A percentile compares a stretch with the other conserved stretches of the same genome.
Conservation (phyloP, 2,113 vertebrate genomes). For the Gobiocypris rarus region DNA sequence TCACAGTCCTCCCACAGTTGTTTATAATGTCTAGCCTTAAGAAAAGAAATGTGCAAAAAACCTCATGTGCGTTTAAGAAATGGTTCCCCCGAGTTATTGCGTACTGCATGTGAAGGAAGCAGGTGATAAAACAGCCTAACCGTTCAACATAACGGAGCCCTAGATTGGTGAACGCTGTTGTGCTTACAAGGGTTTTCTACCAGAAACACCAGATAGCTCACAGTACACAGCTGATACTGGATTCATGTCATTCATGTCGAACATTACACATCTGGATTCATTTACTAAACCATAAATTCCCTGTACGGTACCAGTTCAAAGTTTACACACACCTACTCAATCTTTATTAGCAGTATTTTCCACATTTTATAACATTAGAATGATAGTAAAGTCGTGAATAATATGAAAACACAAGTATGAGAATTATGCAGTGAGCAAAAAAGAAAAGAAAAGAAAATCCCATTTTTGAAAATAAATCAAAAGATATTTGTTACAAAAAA, state of each 20-base stretch:
- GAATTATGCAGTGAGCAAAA: no score
- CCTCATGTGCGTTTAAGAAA: neutral
- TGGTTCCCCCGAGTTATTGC: neutral
- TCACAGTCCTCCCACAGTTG: neutral
- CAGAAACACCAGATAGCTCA: slow-evolving; percentile 1
- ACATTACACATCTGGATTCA: neutral
- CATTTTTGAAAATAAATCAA: no score
- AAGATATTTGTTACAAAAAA: no score
- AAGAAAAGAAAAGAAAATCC: no score
- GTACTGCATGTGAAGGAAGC: neutral
- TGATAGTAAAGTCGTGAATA: no score
- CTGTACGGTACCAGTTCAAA: neutral
- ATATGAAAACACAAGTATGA: no score
- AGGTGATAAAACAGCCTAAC: neutral
- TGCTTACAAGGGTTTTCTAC: neutral
- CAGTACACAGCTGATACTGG: neutral
- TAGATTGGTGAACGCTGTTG: neutral
- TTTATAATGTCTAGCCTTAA: neutral
- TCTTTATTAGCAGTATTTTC: neutral
- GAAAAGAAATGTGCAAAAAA: neutral
- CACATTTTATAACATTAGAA: no score
- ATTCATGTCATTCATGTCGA: neutral
- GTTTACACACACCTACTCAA: neutral
- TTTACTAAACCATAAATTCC: neutral
- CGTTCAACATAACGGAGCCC: neutral